Conservation (phyloP, 2,888 invertebrate species). For the Tuta absoluta region DNA sequence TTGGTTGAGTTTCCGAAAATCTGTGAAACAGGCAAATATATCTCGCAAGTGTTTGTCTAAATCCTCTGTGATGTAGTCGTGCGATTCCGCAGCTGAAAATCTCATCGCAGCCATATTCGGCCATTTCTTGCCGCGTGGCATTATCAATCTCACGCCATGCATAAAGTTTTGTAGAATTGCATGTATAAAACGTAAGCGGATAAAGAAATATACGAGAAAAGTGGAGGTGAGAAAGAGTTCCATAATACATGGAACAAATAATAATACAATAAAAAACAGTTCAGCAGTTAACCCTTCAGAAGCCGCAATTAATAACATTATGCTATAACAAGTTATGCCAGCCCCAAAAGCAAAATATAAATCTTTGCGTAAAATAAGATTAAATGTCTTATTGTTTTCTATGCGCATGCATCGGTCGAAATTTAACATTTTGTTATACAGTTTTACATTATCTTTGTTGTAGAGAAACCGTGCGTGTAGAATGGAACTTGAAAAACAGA, state of each 20-base stretch:
- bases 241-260: neutral
- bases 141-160: constrained; percentile 28
- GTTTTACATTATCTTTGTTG: constrained; percentile 47
- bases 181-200: constrained; percentile 54
- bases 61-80: constrained; percentile 48
- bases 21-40: constrained; percentile 46
- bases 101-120: constrained; percentile 41
- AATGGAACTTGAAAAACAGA: neutral
- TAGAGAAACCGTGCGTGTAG: constrained; percentile 53
- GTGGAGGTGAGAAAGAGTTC: constrained; percentile 53
- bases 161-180: constrained; percentile 53
- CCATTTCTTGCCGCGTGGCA: constrained; percentile 29
- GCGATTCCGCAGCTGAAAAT: constrained; percentile 44
- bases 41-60: constrained; percentile 47
- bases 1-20: constrained; percentile 45
- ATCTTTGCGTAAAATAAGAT: constrained; percentile 37
- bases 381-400: constrained; percentile 45
- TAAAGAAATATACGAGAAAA: constrained; percentile 48
- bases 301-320: constrained; percentile 32
- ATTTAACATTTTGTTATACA: constrained; percentile 55
- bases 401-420: constrained; percentile 57
- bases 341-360: constrained; percentile 35
- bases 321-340: constrained; percentile 30
- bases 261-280: neutral
- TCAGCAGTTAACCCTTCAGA: constrained; percentile 29